Percentiles rank a stretch among this genome's conserved stretches.
Conservation (phyloP, 2,888 invertebrate species). For the Odontothrips loti region DNA sequence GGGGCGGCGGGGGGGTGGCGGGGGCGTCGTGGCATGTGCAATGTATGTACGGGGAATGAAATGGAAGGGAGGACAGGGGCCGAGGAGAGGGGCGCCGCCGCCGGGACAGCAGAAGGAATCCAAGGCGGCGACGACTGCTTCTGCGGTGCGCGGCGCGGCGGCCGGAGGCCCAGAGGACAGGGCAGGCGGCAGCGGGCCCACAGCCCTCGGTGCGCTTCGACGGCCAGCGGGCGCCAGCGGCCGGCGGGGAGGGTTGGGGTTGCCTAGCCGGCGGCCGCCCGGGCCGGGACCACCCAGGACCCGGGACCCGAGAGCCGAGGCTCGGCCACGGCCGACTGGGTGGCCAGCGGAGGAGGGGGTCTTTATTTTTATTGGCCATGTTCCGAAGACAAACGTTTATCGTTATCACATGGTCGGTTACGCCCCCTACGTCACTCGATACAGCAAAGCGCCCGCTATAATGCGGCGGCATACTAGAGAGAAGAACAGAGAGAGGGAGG, state of each 20-base stretch:
- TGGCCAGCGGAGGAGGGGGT: background rate
- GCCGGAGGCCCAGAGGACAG: background rate
- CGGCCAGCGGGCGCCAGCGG: background rate
- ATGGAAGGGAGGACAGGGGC: background rate
- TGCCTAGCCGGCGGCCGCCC: background rate
- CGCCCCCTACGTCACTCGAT: background rate
- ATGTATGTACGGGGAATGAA: slow-evolving; percentile 13
- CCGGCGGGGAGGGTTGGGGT: background rate
- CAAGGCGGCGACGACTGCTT: background rate
- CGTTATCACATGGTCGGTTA: slow-evolving; percentile 7
- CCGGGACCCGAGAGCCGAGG: background rate
- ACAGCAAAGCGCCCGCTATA: too few species aligned
- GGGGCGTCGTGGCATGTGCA: background rate
- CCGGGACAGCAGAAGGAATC: background rate
- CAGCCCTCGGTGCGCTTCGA: background rate
- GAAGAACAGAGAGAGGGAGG: too few species aligned
- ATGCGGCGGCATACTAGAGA: too few species aligned
- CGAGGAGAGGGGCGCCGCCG: background rate
- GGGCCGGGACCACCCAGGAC: too few species aligned
- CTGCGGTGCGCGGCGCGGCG: background rate
- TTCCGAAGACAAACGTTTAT: slow-evolving; percentile 18
- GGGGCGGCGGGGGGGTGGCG: background rate
- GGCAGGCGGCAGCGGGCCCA: background rate
- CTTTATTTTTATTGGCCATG: slow-evolving; percentile 18
- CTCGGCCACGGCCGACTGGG: background rate